phyloP scores from a whole-genome alignment of 2,113 vertebrate genomes.

The Rhynchopsitta pachyrhyncha region DNA sequence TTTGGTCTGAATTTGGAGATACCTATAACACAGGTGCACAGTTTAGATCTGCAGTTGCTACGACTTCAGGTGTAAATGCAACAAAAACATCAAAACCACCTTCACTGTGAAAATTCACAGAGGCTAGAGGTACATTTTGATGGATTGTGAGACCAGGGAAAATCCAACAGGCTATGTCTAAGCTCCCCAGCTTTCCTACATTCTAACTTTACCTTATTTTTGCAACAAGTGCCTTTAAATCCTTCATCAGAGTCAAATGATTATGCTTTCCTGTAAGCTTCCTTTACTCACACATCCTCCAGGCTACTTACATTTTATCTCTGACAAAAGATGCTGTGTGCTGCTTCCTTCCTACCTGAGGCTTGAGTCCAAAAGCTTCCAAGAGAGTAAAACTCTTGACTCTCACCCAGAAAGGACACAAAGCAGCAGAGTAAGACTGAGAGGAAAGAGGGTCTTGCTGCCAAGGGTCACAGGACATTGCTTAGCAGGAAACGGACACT shows the following conservation, averaged over 20 bases:
- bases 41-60: not conserved
- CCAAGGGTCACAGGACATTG: conserved; percentile 27
- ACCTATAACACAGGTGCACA: not conserved
- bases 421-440: not conserved
- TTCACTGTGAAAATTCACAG: not conserved
- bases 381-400: not conserved
- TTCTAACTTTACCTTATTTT: conserved; percentile 2
- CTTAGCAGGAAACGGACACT: conserved; percentile 47
- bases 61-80: not conserved
- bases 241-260: not conserved
- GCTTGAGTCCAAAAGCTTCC: conserved; percentile 10
- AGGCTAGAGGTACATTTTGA: not conserved
- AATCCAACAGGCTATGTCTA: not conserved
- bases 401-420: not conserved
- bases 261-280: conserved; percentile 49
- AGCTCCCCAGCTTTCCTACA: not conserved
- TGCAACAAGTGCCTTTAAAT: conserved; percentile 25
- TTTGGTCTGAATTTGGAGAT: not conserved
- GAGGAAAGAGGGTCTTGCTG: not conserved
- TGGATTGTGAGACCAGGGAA: not conserved
- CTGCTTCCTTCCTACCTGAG: conserved; percentile 62
- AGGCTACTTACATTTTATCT: conserved; percentile 65
- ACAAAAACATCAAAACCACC: not conserved
- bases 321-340: conserved; percentile 42
- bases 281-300: conserved; percentile 52